Evolutionary conservation across 2,113 vertebrate genomes (phyloP).

Genomic region (Chaetodon trifascialis): DNA sequence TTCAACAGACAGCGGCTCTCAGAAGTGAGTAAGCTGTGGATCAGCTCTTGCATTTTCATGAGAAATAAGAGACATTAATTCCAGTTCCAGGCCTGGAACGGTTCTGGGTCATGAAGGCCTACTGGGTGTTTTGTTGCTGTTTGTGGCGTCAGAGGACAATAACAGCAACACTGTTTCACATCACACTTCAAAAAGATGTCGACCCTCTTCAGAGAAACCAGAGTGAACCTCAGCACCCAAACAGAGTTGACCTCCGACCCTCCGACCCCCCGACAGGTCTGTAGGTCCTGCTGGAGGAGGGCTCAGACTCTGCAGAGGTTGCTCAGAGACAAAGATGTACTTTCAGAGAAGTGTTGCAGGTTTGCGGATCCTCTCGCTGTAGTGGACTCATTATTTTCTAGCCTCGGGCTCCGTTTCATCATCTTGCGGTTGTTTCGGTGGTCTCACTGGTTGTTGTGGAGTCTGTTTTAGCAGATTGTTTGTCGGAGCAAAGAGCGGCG

Average conservation of each 20-base stretch:
- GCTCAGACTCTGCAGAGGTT: background rate
- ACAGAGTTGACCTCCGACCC: background rate
- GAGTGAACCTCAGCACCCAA: background rate
- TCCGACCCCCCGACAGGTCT: background rate
- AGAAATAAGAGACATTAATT: background rate
- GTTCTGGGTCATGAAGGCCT: background rate
- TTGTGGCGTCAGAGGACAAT: background rate
- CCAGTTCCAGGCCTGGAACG: background rate
- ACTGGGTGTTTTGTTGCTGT: background rate
- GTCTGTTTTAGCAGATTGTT: conserved; percentile 75
- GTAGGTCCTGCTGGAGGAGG: background rate
- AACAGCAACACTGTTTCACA: background rate
- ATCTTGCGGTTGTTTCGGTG: conserved; percentile 86
- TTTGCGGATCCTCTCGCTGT: conserved; percentile 88
- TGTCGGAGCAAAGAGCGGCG: conserved; percentile 28
- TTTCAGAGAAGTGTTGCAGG: conserved; percentile 82
- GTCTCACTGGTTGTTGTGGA: conserved; percentile 89
- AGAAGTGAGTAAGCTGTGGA: background rate
- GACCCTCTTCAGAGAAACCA: background rate
- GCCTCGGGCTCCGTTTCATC: conserved; percentile 90
- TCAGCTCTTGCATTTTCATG: background rate
- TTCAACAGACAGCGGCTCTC: no score
- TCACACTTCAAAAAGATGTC: background rate
- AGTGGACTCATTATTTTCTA: conserved; percentile 88
- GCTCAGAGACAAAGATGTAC: background rate